Evolutionary conservation across 2,113 vertebrate genomes (phyloP).

Genomic region (Xenus cinereus): DNA sequence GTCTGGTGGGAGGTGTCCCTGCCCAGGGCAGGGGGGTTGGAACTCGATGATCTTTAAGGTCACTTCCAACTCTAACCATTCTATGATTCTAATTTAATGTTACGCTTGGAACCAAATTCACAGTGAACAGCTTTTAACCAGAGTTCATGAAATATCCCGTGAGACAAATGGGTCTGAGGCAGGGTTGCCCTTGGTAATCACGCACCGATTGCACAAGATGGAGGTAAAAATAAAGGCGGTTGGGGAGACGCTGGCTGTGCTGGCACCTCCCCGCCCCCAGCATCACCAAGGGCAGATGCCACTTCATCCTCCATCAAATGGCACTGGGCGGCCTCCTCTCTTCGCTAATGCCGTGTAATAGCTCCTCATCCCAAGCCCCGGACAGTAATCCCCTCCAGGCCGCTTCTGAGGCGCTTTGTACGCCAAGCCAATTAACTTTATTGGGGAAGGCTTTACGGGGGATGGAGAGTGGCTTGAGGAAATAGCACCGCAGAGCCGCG

Average conservation of each 20-base stretch:
- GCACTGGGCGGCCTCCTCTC: neutral
- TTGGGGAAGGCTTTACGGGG: neutral
- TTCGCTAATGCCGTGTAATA: fast-evolving
- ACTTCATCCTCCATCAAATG: neutral
- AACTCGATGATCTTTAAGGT: too few relatives aligned
- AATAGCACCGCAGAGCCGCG: neutral
- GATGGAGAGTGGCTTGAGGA: fast-evolving
- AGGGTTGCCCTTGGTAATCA: neutral
- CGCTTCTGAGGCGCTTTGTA: neutral
- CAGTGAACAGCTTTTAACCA: neutral
- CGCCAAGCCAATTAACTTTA: neutral
- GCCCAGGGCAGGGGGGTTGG: too few relatives aligned
- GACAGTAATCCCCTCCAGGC: neutral
- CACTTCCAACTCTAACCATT: too few relatives aligned
- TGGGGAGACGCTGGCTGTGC: neutral
- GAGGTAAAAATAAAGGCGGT: neutral
- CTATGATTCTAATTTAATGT: neutral
- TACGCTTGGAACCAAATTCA: neutral
- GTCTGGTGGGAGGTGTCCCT: too few relatives aligned
- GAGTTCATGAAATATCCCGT: neutral
- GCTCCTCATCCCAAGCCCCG: neutral
- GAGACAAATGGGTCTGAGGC: neutral
- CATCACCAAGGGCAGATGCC: fast-evolving
- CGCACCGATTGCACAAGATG: fast-evolving
- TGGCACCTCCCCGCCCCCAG: neutral